phyloP scores from a whole-genome alignment of 2,888 invertebrate species.

The Ophion ventricosus region DNA sequence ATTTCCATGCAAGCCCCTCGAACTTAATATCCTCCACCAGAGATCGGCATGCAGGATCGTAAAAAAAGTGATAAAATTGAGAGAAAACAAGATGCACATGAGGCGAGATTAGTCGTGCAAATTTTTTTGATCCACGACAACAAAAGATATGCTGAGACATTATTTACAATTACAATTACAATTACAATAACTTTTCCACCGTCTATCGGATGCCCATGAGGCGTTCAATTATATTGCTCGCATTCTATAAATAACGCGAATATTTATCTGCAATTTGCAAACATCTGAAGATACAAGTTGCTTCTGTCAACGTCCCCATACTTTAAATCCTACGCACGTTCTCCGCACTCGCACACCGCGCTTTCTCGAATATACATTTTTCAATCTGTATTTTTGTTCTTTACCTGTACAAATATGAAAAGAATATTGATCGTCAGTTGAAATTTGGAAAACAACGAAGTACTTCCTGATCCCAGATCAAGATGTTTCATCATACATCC shows the following conservation, averaged over 20 bases:
- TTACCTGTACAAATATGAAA: conserved; percentile 84
- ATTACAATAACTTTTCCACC: not conserved
- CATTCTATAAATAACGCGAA: not conserved
- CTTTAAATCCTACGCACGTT: not conserved
- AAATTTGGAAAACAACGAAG: conserved; percentile 72
- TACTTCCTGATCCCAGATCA: conserved; percentile 84
- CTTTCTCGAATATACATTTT: not conserved
- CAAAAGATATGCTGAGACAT: not conserved
- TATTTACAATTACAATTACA: too few relatives aligned
- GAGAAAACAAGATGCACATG: not conserved
- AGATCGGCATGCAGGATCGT: not conserved
- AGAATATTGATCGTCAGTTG: conserved; percentile 79
- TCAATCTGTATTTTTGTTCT: conserved; percentile 30
- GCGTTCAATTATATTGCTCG: not conserved
- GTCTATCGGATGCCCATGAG: not conserved
- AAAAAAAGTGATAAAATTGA: not conserved
- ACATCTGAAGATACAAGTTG: not conserved
- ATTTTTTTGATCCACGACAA: not conserved
- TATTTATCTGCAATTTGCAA: not conserved
- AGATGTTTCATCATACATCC: conserved; percentile 97
- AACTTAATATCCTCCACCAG: not conserved
- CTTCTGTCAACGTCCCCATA: not conserved
- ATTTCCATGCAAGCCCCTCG: too few relatives aligned
- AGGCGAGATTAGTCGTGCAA: not conserved
- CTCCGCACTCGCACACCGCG: not conserved